phyloP scores from a whole-genome alignment of 2,888 invertebrate genomes.

The Caenorhabditis virilis region DNA sequence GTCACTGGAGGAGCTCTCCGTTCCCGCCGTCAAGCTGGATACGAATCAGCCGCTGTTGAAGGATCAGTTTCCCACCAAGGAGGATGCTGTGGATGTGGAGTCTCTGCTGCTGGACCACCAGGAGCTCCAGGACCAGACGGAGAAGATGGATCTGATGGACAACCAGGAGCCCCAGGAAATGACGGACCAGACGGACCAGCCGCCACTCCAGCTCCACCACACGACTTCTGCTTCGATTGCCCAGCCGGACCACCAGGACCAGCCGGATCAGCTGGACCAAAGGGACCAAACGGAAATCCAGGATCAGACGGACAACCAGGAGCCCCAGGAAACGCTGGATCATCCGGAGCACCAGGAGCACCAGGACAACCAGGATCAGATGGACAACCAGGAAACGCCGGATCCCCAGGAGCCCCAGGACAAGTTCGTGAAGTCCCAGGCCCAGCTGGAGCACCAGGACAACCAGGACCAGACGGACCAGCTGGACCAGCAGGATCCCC shows the following conservation, averaged over 20 bases:
- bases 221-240: conserved; percentile 57
- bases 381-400: conserved; percentile 54
- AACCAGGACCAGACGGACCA: conserved; percentile 49
- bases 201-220: conserved; percentile 54
- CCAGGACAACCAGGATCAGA: conserved; percentile 43
- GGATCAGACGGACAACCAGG: conserved; percentile 58
- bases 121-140: conserved; percentile 52
- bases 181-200: conserved; percentile 60
- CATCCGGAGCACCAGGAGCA: conserved; percentile 45
- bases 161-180: conserved; percentile 54
- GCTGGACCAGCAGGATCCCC: conserved; percentile 45
- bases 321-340: conserved; percentile 49
- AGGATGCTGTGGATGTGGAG: conserved; percentile 57
- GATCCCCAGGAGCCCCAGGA: conserved; percentile 54
- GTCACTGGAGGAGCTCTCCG: conserved; percentile 51
- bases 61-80: conserved; percentile 30
- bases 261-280: conserved; percentile 54
- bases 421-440: conserved; percentile 41
- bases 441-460: conserved; percentile 42
- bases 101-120: conserved; percentile 48
- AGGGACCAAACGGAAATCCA: conserved; percentile 59
- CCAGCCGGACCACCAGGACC: conserved; percentile 55
- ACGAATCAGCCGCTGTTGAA: conserved; percentile 41
- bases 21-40: conserved; percentile 51
- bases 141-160: conserved; percentile 50